phyloP scores from a whole-genome alignment of 2,797 vertebrate species.

The Brotogeris chrysoptera region DNA sequence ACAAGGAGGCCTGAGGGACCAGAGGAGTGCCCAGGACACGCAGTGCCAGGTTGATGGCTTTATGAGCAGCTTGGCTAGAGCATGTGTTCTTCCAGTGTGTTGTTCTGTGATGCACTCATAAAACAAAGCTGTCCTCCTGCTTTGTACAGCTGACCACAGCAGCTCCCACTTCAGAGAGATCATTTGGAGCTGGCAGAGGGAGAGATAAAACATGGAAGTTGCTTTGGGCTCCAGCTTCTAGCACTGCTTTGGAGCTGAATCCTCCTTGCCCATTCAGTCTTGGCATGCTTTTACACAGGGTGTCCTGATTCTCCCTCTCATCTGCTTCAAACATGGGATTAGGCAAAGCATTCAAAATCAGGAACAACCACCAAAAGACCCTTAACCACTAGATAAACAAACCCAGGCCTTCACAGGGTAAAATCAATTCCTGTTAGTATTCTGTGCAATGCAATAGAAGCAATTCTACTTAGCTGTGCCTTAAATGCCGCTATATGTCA shows the following conservation, averaged over 20 bases:
- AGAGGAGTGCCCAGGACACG: neutral
- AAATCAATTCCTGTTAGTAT: slow-evolving; percentile 42
- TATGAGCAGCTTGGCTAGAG: neutral
- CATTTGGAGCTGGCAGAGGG: neutral
- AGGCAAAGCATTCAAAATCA: neutral
- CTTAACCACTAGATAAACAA: neutral
- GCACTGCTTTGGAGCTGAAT: neutral
- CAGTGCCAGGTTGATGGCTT: neutral
- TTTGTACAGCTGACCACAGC: neutral
- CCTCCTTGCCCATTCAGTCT: neutral
- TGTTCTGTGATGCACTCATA: neutral
- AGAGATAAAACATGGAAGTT: neutral
- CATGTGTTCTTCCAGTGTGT: neutral
- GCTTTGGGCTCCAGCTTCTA: neutral
- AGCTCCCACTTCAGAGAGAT: neutral
- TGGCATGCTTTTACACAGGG: neutral
- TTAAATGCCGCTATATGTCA: slow-evolving; percentile 18
- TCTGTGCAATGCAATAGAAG: neutral
- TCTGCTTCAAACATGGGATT: neutral
- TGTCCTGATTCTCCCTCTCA: neutral
- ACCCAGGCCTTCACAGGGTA: neutral
- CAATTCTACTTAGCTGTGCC: slow-evolving; percentile 1
- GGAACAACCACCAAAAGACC: neutral
- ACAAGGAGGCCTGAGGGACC: neutral
- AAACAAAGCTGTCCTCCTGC: neutral